Base-by-base conservation (phyloP, 2,888 invertebrate species). In the Microdon myrmicae region DNA sequence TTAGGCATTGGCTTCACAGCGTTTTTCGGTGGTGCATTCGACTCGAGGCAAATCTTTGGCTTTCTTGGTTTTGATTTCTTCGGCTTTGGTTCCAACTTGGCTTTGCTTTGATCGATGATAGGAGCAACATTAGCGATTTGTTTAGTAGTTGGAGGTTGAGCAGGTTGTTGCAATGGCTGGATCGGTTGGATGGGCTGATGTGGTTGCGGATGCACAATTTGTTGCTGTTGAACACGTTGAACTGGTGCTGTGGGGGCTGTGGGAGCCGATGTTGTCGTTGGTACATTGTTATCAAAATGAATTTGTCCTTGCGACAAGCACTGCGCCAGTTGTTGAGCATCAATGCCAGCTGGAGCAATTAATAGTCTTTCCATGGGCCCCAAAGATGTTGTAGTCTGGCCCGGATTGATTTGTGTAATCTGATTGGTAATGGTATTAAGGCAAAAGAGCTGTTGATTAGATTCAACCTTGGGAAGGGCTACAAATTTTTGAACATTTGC, bases 301-400 rank as follows among this genome's bases (percentile, higher is more conserved):
- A 80, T 74, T 61, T 80, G 80, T 0, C 80, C 80, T 58, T 79
- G 74, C 13, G 77, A 76, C 48, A 79, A 59, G 51, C 80, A 80
- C 47, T 79, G 78, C 0, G 79, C 77, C 60, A 80, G 44, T 64
- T 80, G 81, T 53, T 81, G 79, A 0, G 80, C 79, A 71, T 79
- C 80, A 5, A 80, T 80, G 7, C 80, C 80, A 1, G 78, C 78
- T 0, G 80, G 80, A 1, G 79, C 81, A 22, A 80, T 80, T 12
- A 80, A 59, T 20, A 80, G 48, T 2, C 79, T 72, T 60, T 80
- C 80, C 68, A 79, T 73, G n/a, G 80, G 78, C 1, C 76, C 77
- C 26, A 80, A 71, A 2, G 80, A 75, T 0, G 80, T 79, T 0
- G 79, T 75, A 2, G 80, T 79, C 59, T 80, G 78, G 2, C 73